A percentile compares a stretch with the other conserved stretches of the same genome.
These are phyloP conservation scores for Sebastes nivosus DNA, from an alignment of 2,797 vertebrate species.

Conservation along the genomic window DNA sequence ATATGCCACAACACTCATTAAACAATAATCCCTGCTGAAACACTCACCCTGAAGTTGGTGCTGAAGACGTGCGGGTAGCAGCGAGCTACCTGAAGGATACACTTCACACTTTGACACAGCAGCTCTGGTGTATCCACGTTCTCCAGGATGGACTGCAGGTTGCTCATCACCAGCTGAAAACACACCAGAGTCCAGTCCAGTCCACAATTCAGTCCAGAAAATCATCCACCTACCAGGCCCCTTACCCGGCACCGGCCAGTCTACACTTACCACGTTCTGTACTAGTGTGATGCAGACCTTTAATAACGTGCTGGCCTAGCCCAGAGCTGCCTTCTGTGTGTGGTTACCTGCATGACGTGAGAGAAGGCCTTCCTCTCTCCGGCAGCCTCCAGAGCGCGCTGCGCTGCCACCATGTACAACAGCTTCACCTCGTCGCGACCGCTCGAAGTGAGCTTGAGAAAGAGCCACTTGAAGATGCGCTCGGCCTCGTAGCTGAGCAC, in stretches of 20 bases:
- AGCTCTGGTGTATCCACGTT: conserved; percentile 98
- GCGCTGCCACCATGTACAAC: conserved; percentile 93
- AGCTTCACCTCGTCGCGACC: conserved; percentile 97
- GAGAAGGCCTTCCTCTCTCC: conserved; percentile 99
- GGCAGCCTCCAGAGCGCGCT: conserved; percentile 94
- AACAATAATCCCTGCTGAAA: rapidly evolving
- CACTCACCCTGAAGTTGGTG: conserved; percentile 96
- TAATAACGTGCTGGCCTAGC: neutral
- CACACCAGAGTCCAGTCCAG: neutral
- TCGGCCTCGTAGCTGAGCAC: conserved; percentile 96
- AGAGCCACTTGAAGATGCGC: conserved; percentile 99
- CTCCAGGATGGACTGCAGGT: conserved; percentile 96
- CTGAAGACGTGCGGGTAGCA: conserved; percentile 99
- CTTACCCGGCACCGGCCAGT: neutral
- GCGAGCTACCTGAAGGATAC: conserved; percentile 95
- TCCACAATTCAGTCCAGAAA: neutral
- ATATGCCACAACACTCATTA: too few species aligned
- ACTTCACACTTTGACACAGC: conserved; percentile 96
- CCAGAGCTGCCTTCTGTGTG: neutral
- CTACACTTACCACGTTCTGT: neutral
- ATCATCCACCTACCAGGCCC: neutral
- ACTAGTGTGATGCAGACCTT: neutral
- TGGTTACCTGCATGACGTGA: conserved; percentile 93
- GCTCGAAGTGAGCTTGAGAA: conserved; percentile 93
- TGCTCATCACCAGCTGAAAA: conserved; percentile 96